Evolutionary conservation across 2,113 vertebrate species (phyloP).

Genomic region (Mustela lutreola): DNA sequence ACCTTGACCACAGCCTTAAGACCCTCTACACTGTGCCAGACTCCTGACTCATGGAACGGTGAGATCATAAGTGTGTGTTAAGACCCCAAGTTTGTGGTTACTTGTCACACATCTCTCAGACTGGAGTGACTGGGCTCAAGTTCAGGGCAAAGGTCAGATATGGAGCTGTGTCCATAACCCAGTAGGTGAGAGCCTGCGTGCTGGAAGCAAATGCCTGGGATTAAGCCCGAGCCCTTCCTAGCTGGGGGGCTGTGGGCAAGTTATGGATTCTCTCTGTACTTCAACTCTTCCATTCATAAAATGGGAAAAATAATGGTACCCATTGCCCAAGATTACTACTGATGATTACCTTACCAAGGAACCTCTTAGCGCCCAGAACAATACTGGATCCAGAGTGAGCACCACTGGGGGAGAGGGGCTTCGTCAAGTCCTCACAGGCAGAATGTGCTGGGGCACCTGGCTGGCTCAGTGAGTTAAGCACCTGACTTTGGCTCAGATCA

Average conservation of each 20-base stretch:
- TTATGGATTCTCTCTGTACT: not conserved
- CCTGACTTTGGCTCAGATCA: not conserved
- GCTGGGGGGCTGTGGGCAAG: not conserved
- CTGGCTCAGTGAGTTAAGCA: not conserved
- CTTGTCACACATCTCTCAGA: not conserved
- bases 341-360: not conserved
- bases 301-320: not conserved
- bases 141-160: not conserved
- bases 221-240: not conserved
- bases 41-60: not conserved
- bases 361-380: not conserved
- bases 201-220: no score
- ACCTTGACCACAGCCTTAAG: not conserved
- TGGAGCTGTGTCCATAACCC: not conserved
- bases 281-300: not conserved
- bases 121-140: not conserved
- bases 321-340: not conserved
- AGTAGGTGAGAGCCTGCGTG: fast-evolving
- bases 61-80: not conserved
- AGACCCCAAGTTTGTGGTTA: not conserved
- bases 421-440: not conserved
- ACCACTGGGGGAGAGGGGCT: not conserved
- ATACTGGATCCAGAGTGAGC: not conserved
- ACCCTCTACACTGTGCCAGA: not conserved
- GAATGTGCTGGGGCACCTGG: not conserved